Conservation (phyloP, 2,113 vertebrate genomes). For the Benthochromis sp. region DNA sequence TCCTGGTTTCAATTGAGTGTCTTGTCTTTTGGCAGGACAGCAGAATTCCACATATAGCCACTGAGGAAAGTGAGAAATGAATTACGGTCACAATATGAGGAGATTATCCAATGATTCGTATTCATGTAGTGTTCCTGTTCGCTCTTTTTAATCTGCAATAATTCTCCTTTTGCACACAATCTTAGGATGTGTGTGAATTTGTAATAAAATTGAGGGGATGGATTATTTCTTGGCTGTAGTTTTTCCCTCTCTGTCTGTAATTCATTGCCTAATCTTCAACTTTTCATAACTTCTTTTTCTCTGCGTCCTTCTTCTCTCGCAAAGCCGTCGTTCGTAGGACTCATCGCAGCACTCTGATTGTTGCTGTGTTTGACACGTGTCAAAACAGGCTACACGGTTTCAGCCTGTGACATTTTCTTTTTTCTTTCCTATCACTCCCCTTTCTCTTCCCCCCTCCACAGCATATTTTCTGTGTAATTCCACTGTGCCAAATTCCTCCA, state of each 20-base stretch:
- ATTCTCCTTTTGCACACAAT: background rate
- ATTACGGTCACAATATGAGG: background rate
- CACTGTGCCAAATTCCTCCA: constrained; percentile 28
- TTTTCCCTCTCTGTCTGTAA: background rate
- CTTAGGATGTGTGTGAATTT: background rate
- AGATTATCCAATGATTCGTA: background rate
- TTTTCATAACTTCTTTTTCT: background rate
- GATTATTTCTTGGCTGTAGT: background rate
- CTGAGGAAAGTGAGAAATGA: background rate
- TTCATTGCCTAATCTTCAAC: background rate
- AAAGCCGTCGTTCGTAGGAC: background rate
- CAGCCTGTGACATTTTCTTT: constrained; percentile 8
- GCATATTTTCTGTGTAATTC: background rate
- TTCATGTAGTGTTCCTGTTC: background rate
- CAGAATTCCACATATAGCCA: background rate
- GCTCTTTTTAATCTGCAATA: background rate
- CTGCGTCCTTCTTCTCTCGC: background rate
- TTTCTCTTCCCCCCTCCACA: background rate
- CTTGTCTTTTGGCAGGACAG: background rate
- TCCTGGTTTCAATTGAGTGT: constrained; percentile 39
- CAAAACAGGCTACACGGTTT: constrained; percentile 35
- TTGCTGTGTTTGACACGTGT: constrained; percentile 37
- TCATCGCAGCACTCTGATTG: background rate
- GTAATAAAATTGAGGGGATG: background rate
- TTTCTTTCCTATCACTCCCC: background rate